These are phyloP conservation scores for Falco columbarius DNA, from an alignment of 2,797 vertebrate genomes.

Conservation along the genomic window DNA sequence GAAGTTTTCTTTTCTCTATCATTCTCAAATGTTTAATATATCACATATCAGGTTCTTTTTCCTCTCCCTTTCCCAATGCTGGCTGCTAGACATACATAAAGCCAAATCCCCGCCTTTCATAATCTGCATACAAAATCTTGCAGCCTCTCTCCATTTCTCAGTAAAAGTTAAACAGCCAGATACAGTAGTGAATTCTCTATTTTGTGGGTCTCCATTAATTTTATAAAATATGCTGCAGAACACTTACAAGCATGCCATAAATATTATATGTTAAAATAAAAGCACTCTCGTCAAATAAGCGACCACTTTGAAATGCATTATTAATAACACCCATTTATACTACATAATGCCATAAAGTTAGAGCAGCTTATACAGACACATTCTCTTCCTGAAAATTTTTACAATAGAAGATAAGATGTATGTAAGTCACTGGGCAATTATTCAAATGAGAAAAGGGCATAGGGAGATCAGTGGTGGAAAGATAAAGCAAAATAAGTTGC, in stretches of 20 bases:
- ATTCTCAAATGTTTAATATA: not conserved
- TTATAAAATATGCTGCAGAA: not conserved
- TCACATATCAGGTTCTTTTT: not conserved
- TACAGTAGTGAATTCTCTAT: not conserved
- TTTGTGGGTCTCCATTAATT: not conserved
- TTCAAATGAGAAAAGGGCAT: not conserved
- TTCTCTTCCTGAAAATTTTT: not conserved
- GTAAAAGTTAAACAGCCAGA: not conserved
- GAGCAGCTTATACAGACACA: not conserved
- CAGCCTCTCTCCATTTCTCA: not conserved
- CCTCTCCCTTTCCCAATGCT: not conserved
- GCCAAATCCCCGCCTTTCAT: not conserved
- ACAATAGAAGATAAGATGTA: not conserved
- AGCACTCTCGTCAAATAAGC: slow-evolving; percentile 14
- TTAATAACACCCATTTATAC: slow-evolving; percentile 19
- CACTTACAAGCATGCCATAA: not conserved
- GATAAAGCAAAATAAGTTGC: not conserved
- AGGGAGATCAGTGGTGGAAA: not conserved
- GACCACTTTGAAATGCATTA: not conserved
- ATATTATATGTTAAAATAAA: slow-evolving; percentile 40
- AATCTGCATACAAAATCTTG: slow-evolving; percentile 6
- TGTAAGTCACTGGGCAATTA: not conserved
- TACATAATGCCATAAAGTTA: not conserved
- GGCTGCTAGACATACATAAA: not conserved
- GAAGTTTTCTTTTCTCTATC: not conserved